A percentile compares a stretch with the other conserved stretches of the same genome.
Conservation (phyloP, 2,797 vertebrate genomes). For the Channallabes apus region DNA sequence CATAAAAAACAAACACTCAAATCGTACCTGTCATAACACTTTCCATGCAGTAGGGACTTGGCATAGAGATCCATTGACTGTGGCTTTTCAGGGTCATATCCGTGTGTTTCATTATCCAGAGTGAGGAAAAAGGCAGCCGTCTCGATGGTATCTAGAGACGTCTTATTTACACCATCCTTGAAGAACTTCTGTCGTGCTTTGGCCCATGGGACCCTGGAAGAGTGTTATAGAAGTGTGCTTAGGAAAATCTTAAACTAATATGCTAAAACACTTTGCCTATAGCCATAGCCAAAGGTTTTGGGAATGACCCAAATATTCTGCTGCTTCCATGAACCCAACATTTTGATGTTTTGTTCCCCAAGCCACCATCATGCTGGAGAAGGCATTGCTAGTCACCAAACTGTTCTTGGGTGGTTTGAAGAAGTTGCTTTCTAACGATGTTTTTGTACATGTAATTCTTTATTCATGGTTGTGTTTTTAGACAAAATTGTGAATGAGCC, state of each 20-base stretch:
- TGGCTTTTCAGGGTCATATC: constrained; percentile 65
- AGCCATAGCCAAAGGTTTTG: too few species aligned
- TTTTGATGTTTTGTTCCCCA: too few species aligned
- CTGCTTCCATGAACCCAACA: too few species aligned
- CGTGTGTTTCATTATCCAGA: constrained; percentile 83
- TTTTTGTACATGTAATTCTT: too few species aligned
- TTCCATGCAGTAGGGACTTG: constrained; percentile 92
- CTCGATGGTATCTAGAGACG: constrained; percentile 82
- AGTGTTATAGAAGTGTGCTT: neutral
- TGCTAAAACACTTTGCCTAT: neutral
- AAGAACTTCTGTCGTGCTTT: constrained; percentile 82
- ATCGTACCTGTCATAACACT: constrained; percentile 87
- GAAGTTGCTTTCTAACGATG: too few species aligned
- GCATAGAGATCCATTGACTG: constrained; percentile 84
- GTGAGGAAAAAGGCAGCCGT: constrained; percentile 88
- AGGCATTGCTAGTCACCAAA: too few species aligned
- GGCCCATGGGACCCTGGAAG: constrained; percentile 84
- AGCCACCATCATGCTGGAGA: too few species aligned
- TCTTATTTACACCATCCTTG: constrained; percentile 78
- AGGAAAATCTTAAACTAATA: constrained; percentile 1
- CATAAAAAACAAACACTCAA: constrained; percentile 16
- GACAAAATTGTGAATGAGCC: too few species aligned
- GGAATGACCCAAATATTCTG: too few species aligned
- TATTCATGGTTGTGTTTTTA: too few species aligned
- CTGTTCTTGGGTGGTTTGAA: too few species aligned